These are phyloP conservation scores for Rhodeus uyekii DNA, from an alignment of 2,797 vertebrate genomes.

Conservation along the genomic window DNA sequence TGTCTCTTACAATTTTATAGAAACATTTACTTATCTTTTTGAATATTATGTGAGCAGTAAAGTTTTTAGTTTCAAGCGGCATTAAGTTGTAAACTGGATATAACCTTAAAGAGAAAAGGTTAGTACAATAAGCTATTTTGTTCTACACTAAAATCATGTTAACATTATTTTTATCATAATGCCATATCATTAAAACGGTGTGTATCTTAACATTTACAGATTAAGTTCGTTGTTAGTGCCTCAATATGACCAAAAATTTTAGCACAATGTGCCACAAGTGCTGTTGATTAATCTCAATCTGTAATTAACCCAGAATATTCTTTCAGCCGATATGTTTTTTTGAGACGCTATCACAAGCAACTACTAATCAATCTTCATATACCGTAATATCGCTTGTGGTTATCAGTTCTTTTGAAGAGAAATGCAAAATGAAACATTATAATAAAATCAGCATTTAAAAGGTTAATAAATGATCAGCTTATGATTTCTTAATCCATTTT, in stretches of 20 bases:
- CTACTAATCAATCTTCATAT: not conserved
- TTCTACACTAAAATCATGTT: too few species aligned
- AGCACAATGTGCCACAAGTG: not conserved
- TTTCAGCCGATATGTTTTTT: not conserved
- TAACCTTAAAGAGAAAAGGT: not conserved
- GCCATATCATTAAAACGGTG: too few species aligned
- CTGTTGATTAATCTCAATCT: not conserved
- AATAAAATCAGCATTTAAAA: not conserved
- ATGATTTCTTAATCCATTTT: slow-evolving; percentile 22
- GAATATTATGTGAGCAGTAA: not conserved
- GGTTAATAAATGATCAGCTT: not conserved
- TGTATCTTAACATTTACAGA: too few species aligned
- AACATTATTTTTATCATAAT: not conserved
- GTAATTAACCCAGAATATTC: not conserved
- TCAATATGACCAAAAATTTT: too few species aligned
- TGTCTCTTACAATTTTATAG: not conserved
- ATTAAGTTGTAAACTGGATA: not conserved
- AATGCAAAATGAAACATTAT: not conserved
- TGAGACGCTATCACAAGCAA: not conserved
- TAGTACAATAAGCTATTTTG: not conserved
- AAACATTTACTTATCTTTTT: not conserved
- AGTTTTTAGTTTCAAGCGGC: not conserved
- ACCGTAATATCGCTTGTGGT: not conserved
- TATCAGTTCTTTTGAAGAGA: not conserved
- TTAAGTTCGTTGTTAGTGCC: too few species aligned